phyloP scores from a whole-genome alignment of 2,888 invertebrate species.

The Parascotia fuliginaria region DNA sequence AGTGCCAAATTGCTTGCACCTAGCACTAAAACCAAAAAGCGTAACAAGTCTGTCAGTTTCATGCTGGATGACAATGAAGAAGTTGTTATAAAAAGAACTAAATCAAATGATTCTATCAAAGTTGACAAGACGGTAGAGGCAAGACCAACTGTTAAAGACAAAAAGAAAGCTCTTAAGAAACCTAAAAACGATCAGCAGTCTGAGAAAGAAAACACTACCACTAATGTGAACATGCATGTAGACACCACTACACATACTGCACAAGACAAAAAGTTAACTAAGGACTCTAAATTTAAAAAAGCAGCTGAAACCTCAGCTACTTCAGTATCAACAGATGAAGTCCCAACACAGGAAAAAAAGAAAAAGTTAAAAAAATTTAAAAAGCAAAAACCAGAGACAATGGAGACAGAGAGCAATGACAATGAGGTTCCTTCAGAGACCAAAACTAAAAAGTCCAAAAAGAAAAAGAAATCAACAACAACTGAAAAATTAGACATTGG shows the following conservation, averaged over 20 bases:
- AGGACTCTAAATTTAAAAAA: slow-evolving; percentile 35
- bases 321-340: slow-evolving; percentile 15
- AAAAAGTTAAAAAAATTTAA: slow-evolving; percentile 52
- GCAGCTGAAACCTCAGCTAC: slow-evolving; percentile 16
- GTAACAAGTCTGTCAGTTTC: slow-evolving; percentile 77
- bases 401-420: slow-evolving; percentile 31
- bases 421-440: slow-evolving; percentile 31
- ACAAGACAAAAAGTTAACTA: slow-evolving; percentile 22
- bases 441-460: slow-evolving; percentile 54
- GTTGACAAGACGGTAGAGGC: slow-evolving; percentile 27
- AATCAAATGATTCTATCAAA: slow-evolving; percentile 56
- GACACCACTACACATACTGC: slow-evolving; percentile 23
- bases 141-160: slow-evolving; percentile 28
- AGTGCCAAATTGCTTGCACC: slow-evolving; percentile 27
- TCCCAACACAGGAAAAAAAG: slow-evolving; percentile 24
- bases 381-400: slow-evolving; percentile 39
- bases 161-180: slow-evolving; percentile 30
- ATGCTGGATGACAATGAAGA: slow-evolving; percentile 70
- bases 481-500: slow-evolving; percentile 21
- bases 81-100: slow-evolving; percentile 63
- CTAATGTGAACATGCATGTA: slow-evolving; percentile 25
- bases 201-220: slow-evolving; percentile 50
- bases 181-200: slow-evolving; percentile 37
- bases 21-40: slow-evolving; percentile 62
- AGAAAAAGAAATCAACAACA: slow-evolving; percentile 53